These are phyloP conservation scores for Smittia sp. DNA, from an alignment of 2,888 invertebrate genomes.

Conservation along the genomic window DNA sequence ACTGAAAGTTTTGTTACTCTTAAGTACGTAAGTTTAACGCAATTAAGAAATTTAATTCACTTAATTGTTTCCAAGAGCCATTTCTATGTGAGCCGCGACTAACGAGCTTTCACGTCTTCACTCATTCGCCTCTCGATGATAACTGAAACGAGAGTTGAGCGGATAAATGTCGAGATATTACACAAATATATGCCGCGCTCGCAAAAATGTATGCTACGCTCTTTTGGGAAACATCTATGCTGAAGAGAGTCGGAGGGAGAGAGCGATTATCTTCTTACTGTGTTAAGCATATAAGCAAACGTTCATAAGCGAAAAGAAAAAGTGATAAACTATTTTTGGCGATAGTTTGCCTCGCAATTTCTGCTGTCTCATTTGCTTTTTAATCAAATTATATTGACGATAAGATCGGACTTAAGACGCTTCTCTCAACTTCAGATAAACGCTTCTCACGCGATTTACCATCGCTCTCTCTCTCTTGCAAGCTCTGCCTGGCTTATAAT, in stretches of 20 bases:
- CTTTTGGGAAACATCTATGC: too few relatives aligned
- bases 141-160: slow-evolving; percentile 19
- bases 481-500: slow-evolving; percentile 2
- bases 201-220: neutral
- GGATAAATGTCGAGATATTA: neutral
- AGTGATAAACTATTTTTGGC: neutral
- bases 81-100: neutral
- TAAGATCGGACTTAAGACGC: neutral
- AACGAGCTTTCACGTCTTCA: slow-evolving; percentile 17
- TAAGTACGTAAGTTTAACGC: neutral
- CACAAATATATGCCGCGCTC: neutral
- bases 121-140: neutral
- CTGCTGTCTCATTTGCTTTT: slow-evolving; percentile 4
- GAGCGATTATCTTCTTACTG: neutral
- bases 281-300: neutral
- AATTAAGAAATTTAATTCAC: neutral
- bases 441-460: slow-evolving; percentile 1
- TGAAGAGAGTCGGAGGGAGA: neutral
- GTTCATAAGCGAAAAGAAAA: neutral
- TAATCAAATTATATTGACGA: neutral
- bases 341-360: neutral
- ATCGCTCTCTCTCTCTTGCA: neutral
- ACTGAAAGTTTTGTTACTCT: neutral
- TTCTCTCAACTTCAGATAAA: neutral
- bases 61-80: slow-evolving; percentile 4